Evolutionary conservation across 2,888 invertebrate species (phyloP).

Genomic region (Lathronympha strigana): DNA sequence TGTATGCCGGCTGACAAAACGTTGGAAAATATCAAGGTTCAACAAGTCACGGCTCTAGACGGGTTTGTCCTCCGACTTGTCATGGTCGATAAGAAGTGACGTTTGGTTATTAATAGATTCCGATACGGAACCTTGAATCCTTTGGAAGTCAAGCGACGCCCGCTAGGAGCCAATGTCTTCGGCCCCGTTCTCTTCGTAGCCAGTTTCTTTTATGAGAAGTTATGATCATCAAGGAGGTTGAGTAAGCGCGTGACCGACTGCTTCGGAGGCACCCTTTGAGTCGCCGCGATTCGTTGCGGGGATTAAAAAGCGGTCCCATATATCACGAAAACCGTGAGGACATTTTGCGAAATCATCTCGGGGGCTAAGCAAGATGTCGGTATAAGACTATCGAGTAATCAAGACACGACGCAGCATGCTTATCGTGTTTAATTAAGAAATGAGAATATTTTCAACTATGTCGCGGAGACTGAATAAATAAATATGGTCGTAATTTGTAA

Average conservation of each 20-base stretch:
- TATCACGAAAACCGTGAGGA: constrained; percentile 45
- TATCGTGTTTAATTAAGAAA: constrained; percentile 20
- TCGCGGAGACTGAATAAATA: neutral
- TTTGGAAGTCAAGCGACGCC: constrained; percentile 29
- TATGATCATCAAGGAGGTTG: constrained; percentile 44
- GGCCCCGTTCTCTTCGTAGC: constrained; percentile 41
- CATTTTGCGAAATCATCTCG: constrained; percentile 43
- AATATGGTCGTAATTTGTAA: too few species aligned
- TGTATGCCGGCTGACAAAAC: constrained; percentile 19
- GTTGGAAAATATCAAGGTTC: constrained; percentile 34
- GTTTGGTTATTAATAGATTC: constrained; percentile 35
- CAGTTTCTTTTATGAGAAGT: constrained; percentile 54
- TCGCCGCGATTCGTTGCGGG: constrained; percentile 59
- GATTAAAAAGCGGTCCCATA: constrained; percentile 53
- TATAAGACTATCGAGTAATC: constrained; percentile 25
- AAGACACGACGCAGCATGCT: constrained; percentile 14
- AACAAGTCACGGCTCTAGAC: constrained; percentile 20
- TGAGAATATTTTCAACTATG: neutral
- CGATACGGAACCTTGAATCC: constrained; percentile 25
- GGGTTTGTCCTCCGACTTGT: constrained; percentile 28
- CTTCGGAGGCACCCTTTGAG: constrained; percentile 56
- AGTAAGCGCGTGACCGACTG: constrained; percentile 56
- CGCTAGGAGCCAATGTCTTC: constrained; percentile 1
- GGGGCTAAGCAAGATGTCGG: constrained; percentile 25
- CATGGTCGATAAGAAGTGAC: constrained; percentile 30